These are phyloP conservation scores for Sarcophaga bullata DNA, from an alignment of 1,140 invertebrate genomes.

Conservation along the genomic window DNA sequence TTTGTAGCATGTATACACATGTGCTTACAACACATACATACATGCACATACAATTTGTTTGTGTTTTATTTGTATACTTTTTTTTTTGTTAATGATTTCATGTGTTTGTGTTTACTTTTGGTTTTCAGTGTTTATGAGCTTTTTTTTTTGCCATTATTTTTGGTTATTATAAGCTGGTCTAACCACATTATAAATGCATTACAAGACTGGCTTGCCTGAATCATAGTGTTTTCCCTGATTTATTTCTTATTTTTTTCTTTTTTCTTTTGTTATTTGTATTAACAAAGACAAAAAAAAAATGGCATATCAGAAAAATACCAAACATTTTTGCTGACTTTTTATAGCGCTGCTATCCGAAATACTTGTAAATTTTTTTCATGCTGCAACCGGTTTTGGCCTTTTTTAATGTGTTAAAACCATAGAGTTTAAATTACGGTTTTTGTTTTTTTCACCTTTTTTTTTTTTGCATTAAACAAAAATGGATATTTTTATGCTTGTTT, in stretches of 20 bases:
- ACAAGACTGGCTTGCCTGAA: not conserved
- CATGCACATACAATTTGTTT: no score
- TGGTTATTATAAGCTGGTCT: not conserved
- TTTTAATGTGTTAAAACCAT: not conserved
- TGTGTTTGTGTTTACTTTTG: no score
- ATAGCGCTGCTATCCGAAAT: not conserved
- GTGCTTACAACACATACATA: no score
- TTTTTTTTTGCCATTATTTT: not conserved
- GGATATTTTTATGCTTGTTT: not conserved
- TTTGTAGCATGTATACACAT: no score
- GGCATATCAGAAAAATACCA: conserved; percentile 17
- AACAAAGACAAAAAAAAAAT: not conserved
- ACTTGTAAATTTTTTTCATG: not conserved
- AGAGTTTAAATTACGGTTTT: no score
- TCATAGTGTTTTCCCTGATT: no score
- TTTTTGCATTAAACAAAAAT: not conserved
- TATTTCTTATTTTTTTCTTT: not conserved
- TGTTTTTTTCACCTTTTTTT: not conserved
- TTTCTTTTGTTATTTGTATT: no score
- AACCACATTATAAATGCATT: conserved; percentile 17
- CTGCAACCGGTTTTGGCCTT: not conserved
- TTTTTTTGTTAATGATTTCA: no score
- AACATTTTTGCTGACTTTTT: not conserved
- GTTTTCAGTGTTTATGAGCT: no score
- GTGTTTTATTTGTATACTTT: no score